phyloP scores from a whole-genome alignment of 1,140 invertebrate species.

The Ooceraea biroi region DNA sequence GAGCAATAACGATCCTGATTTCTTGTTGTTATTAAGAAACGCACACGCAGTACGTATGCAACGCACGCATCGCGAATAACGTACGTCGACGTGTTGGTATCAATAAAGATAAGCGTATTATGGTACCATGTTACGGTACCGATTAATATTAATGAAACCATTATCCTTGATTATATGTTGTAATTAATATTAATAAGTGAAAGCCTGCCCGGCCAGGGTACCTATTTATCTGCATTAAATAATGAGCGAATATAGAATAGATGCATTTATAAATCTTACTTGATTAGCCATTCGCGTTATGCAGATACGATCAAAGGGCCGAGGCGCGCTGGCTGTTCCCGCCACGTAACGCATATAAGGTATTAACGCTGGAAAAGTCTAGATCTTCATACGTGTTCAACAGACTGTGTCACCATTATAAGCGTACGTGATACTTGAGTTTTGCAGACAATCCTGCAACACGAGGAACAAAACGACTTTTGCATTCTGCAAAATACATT shows the following conservation, averaged over 20 bases:
- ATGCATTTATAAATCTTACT: constrained; percentile 48
- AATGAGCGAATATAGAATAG: constrained; percentile 42
- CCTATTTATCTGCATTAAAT: constrained; percentile 44
- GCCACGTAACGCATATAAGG: no score
- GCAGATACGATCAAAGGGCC: constrained; percentile 20
- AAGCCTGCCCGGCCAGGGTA: constrained; percentile 43
- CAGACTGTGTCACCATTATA: neutral
- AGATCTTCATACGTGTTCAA: neutral
- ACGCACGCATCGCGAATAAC: constrained; percentile 14
- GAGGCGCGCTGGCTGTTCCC: neutral
- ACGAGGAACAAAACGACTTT: neutral
- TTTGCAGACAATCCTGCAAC: neutral
- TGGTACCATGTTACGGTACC: constrained; percentile 25
- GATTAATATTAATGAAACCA: constrained; percentile 65
- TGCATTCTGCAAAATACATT: no score
- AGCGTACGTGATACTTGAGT: neutral
- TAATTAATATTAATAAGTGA: constrained; percentile 68
- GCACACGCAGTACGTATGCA: neutral
- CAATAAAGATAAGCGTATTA: constrained; percentile 36
- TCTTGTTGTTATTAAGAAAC: constrained; percentile 12
- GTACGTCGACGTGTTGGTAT: constrained; percentile 14
- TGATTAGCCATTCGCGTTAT: constrained; percentile 26
- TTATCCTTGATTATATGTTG: constrained; percentile 62
- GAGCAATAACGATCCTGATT: neutral
- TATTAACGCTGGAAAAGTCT: constrained; percentile 38